Conservation (phyloP, 2,888 invertebrate species). For the Dione vanillae region DNA sequence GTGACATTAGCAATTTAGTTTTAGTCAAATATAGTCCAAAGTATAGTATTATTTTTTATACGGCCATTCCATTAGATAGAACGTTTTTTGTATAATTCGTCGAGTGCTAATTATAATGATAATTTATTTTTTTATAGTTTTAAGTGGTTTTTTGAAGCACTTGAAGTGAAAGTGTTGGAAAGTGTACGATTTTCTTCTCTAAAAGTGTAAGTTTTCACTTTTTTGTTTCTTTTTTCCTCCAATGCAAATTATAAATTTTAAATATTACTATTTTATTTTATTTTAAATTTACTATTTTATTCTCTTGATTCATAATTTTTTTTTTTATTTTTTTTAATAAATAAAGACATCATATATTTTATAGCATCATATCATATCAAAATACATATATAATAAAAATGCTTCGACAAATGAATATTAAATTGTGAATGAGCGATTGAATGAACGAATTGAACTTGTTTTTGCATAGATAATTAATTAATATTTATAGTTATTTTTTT, state of each 20-base stretch:
- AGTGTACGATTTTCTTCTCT: background rate
- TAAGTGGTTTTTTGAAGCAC: slow-evolving; percentile 17
- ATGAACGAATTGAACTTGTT: slow-evolving; percentile 17
- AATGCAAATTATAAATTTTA: background rate
- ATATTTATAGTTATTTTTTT: slow-evolving; percentile 4
- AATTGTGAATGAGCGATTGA: slow-evolving; percentile 29
- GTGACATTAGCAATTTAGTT: too few species aligned
- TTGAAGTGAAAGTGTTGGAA: background rate
- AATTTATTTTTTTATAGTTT: slow-evolving; percentile 18
- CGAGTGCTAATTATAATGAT: slow-evolving; percentile 19
- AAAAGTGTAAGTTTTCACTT: background rate
- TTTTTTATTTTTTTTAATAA: background rate
- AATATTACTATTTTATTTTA: background rate
- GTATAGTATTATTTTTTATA: slow-evolving; percentile 33
- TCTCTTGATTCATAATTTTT: background rate
- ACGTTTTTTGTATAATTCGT: slow-evolving; percentile 42
- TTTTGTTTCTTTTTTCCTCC: background rate
- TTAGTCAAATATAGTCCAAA: slow-evolving; percentile 15
- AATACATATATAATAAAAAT: slow-evolving; percentile 27
- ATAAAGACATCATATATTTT: slow-evolving; percentile 34
- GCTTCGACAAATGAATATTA: slow-evolving; percentile 31
- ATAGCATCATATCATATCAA: slow-evolving; percentile 34
- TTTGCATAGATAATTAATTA: slow-evolving; percentile 18
- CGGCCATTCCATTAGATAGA: slow-evolving; percentile 40
- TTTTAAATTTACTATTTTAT: too few species aligned